Evolutionary conservation across 2,797 vertebrate species (phyloP).

Genomic region (Scomberomorus guttatus): DNA sequence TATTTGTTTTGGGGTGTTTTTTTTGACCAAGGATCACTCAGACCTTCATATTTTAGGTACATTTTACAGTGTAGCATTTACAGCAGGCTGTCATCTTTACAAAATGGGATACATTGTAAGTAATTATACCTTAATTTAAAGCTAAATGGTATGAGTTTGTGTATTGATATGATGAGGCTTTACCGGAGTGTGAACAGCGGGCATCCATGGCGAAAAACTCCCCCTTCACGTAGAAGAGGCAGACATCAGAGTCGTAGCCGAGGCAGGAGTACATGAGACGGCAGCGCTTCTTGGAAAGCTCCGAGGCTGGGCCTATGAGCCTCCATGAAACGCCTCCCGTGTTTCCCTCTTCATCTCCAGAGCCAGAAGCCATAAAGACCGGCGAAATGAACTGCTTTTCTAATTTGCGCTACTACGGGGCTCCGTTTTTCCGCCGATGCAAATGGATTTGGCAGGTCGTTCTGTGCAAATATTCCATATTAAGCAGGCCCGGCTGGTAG

Average conservation of each 20-base stretch:
- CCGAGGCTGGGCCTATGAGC: conserved; percentile 76
- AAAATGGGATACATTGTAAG: neutral
- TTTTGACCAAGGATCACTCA: no score
- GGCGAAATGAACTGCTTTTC: conserved; percentile 27
- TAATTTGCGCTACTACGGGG: conserved; percentile 21
- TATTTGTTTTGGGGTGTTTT: neutral
- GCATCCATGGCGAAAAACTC: conserved; percentile 87
- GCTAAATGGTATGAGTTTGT: neutral
- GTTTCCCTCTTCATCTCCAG: conserved; percentile 54
- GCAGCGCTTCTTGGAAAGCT: conserved; percentile 81
- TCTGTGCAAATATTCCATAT: conserved; percentile 46
- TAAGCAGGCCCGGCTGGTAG: neutral
- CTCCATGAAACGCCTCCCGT: conserved; percentile 75
- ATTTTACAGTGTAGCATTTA: no score
- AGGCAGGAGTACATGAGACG: conserved; percentile 79
- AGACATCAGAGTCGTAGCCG: conserved; percentile 79
- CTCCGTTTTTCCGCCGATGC: conserved; percentile 29
- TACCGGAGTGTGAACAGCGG: conserved; percentile 86
- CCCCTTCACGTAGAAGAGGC: conserved; percentile 81
- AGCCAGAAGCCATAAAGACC: conserved; percentile 78
- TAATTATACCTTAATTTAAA: neutral
- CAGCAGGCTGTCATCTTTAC: rapidly evolving
- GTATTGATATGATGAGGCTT: neutral
- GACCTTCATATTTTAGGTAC: neutral
- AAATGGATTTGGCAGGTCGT: conserved; percentile 30